Percentiles rank a stretch among this genome's conserved stretches.
Conservation (phyloP, 2,888 invertebrate genomes). For the Eupithecia subumbrata region DNA sequence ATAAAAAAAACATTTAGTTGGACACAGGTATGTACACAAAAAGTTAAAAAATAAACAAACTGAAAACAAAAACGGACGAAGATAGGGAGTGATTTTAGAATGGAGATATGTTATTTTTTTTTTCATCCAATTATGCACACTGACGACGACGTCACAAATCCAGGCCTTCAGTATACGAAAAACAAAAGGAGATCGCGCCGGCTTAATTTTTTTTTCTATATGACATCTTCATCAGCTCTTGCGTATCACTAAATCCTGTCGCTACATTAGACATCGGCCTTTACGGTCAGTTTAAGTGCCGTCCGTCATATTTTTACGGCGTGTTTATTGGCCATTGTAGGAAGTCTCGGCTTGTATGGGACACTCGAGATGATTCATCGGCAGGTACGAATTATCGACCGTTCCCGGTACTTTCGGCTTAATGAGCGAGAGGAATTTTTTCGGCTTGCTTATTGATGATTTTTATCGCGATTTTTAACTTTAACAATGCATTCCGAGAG, state of each 20-base stretch:
- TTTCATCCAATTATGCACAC: too few relatives aligned
- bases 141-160: too few relatives aligned
- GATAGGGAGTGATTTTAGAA: too few relatives aligned
- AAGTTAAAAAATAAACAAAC: too few relatives aligned
- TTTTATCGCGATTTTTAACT: constrained; percentile 28
- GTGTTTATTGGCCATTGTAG: constrained; percentile 81
- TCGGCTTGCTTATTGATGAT: constrained; percentile 38
- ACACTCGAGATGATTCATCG: constrained; percentile 77
- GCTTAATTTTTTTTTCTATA: too few relatives aligned
- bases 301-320: constrained; percentile 78
- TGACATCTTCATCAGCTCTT: too few relatives aligned
- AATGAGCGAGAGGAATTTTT: constrained; percentile 59
- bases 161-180: too few relatives aligned
- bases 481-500: neutral
- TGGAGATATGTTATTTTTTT: too few relatives aligned
- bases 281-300: constrained; percentile 65
- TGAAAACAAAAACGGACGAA: too few relatives aligned
- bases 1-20: too few relatives aligned
- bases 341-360: constrained; percentile 61
- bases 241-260: neutral
- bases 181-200: too few relatives aligned
- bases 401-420: constrained; percentile 68
- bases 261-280: constrained; percentile 14
- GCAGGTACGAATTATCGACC: constrained; percentile 68
- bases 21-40: too few relatives aligned